phyloP scores from a whole-genome alignment of 2,113 vertebrate genomes.

The Agapornis roseicollis region DNA sequence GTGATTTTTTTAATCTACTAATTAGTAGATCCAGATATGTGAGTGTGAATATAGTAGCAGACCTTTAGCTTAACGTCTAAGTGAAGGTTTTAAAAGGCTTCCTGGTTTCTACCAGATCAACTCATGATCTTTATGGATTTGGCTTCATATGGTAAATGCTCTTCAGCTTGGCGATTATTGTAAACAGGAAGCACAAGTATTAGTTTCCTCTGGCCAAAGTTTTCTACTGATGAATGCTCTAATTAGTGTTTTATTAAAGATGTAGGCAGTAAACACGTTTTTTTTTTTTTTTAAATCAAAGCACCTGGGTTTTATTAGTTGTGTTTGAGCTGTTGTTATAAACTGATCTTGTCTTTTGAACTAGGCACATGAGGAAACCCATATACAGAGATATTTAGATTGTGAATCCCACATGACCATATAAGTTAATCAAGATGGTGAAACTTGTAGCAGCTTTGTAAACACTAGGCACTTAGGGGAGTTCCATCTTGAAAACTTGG shows the following conservation, averaged over 20 bases:
- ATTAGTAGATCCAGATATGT: background rate
- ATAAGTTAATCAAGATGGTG: background rate
- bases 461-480: background rate
- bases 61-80: background rate
- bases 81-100: background rate
- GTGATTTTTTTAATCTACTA: background rate
- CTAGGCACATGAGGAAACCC: background rate
- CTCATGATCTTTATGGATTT: background rate
- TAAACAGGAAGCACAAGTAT: background rate
- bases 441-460: background rate
- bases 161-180: background rate
- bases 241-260: background rate
- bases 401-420: background rate
- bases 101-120: background rate
- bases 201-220: background rate
- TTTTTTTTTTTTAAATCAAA: background rate
- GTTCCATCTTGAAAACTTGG: background rate
- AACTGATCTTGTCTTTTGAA: background rate
- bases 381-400: background rate
- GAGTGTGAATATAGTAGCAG: background rate
- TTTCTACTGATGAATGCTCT: background rate
- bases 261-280: background rate
- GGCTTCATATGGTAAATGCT: background rate
- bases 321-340: background rate
- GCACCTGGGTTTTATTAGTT: background rate